A percentile compares a stretch with the other conserved stretches of the same genome.
Evolutionary conservation across 2,888 invertebrate genomes (phyloP).

Genomic region (Acrobasis repandana): DNA sequence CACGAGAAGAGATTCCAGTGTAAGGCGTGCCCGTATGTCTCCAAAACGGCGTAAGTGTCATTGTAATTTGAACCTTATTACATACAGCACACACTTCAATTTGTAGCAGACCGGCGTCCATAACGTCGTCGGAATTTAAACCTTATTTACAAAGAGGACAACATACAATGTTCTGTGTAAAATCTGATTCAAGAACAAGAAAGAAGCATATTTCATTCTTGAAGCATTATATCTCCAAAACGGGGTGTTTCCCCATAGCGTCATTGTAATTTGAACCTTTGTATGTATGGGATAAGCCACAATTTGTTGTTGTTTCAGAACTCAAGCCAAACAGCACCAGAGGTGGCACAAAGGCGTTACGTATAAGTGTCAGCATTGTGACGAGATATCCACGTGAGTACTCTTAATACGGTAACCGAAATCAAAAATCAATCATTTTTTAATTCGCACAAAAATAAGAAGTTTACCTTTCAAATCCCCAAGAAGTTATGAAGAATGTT

Average conservation of each 20-base stretch:
- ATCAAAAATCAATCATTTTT: no score
- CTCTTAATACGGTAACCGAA: background rate
- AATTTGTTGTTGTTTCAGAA: constrained; percentile 46
- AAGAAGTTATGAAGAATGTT: background rate
- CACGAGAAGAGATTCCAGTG: constrained; percentile 74
- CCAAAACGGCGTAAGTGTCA: constrained; percentile 66
- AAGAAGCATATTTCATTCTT: no score
- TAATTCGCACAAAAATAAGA: no score
- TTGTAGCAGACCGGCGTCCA: no score
- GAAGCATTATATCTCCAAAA: no score
- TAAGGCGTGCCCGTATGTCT: constrained; percentile 65
- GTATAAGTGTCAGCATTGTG: constrained; percentile 72
- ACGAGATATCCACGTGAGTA: constrained; percentile 71
- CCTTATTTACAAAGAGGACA: no score
- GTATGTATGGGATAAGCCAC: background rate
- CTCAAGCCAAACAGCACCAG: constrained; percentile 74
- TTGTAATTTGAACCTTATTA: background rate
- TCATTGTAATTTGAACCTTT: background rate
- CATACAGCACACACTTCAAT: no score
- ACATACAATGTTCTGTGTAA: no score
- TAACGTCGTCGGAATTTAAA: no score
- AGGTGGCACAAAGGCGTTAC: constrained; percentile 74
- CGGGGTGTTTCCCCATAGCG: no score
- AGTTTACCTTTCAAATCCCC: no score
- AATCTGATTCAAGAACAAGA: no score